A percentile compares a stretch with the other conserved stretches of the same genome.
Evolutionary conservation across 2,888 invertebrate genomes (phyloP).

Genomic region (Asteroscopus sphinx): DNA sequence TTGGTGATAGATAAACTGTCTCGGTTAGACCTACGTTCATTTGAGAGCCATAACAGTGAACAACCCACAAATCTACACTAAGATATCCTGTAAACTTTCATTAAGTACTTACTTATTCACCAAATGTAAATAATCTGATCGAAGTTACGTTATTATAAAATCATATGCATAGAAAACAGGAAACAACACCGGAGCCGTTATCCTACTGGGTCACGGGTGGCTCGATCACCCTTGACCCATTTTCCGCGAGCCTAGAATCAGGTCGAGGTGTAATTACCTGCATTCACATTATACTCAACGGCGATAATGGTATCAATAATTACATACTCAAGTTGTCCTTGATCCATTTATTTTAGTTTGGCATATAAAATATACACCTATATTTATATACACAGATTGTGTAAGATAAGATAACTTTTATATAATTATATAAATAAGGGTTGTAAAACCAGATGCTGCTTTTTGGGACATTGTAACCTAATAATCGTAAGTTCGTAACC

Average conservation of each 20-base stretch:
- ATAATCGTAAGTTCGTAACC: too few relatives aligned
- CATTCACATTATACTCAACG: constrained; percentile 54
- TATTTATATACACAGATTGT: neutral
- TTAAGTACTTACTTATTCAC: too few relatives aligned
- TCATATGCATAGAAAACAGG: constrained; percentile 26
- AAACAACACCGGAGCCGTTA: constrained; percentile 38
- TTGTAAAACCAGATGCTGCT: too few relatives aligned
- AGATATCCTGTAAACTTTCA: neutral
- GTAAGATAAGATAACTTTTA: too few relatives aligned
- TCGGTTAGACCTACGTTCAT: too few relatives aligned
- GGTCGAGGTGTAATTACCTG: constrained; percentile 66
- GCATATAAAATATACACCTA: constrained; percentile 3
- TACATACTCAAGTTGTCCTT: constrained; percentile 59
- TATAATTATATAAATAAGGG: too few relatives aligned
- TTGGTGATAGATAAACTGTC: too few relatives aligned
- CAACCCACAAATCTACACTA: neutral
- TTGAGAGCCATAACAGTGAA: too few relatives aligned
- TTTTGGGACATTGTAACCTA: too few relatives aligned
- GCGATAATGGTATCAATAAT: constrained; percentile 65
- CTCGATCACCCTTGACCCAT: constrained; percentile 76
- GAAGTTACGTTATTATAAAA: constrained; percentile 10
- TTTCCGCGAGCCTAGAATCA: constrained; percentile 65
- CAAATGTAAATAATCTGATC: neutral
- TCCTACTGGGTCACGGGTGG: constrained; percentile 65
- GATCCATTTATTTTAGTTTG: constrained; percentile 56